Percentiles rank a stretch among this genome's conserved stretches.
Evolutionary conservation across 92 coral and sea anemone genomes (phyloP).

Genomic region (Anthopleura xanthogrammica): DNA sequence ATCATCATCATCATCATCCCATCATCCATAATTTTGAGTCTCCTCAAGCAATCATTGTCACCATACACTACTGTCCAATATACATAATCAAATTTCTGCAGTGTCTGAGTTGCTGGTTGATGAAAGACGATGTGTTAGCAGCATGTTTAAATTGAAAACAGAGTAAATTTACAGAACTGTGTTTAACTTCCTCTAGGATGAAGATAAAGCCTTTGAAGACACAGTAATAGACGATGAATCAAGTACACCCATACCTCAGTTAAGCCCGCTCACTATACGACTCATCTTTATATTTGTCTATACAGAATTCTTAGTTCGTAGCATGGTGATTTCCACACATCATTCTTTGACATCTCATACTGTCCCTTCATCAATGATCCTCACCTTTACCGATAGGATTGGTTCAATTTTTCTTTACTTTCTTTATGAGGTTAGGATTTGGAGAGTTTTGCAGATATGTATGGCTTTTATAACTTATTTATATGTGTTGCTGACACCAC

Average conservation of each 20-base stretch:
- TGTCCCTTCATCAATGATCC: slow-evolving; percentile 15
- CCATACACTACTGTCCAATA: too few relatives aligned
- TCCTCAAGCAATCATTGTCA: too few relatives aligned
- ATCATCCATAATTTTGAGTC: too few relatives aligned
- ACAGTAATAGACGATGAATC: neutral
- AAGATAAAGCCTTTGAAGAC: slow-evolving; percentile 35
- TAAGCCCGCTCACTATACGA: slow-evolving; percentile 60
- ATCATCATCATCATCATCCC: too few relatives aligned
- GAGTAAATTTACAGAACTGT: neutral
- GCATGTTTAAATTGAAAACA: neutral
- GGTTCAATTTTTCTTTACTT: slow-evolving; percentile 35
- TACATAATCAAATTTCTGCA: too few relatives aligned
- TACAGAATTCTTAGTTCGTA: slow-evolving; percentile 77
- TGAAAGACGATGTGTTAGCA: too few relatives aligned
- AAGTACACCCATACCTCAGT: slow-evolving; percentile 10
- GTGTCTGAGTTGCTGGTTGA: too few relatives aligned
- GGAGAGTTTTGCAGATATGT: slow-evolving; percentile 72
- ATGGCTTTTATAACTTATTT: slow-evolving; percentile 51
- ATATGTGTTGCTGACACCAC: slow-evolving; percentile 46
- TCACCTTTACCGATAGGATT: slow-evolving; percentile 26
- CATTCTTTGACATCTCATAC: slow-evolving; percentile 24
- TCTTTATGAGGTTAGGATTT: slow-evolving; percentile 56
- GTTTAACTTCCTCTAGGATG: slow-evolving; percentile 5
- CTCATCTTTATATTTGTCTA: slow-evolving; percentile 71
- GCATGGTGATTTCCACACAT: slow-evolving; percentile 54